Base-by-base conservation (phyloP, 1,140 invertebrate genomes). In the Hyles vespertilio region DNA sequence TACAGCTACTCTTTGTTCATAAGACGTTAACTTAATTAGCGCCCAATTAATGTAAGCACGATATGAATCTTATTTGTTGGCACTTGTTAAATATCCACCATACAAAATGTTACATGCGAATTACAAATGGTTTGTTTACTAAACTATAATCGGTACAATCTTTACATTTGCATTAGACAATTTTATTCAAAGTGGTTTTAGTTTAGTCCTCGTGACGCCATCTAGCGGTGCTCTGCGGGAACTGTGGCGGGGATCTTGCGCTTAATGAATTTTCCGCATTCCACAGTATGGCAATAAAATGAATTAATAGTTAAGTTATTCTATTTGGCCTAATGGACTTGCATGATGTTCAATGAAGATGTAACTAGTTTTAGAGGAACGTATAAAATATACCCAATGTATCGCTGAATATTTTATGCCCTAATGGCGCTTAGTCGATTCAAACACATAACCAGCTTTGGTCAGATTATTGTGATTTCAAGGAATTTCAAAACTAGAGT, bases 61-160 rank as follows among this genome's bases (percentile, higher is more conserved):
- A 78, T 79, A 81, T 67, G 43, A 61, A 78, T 81, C 78, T 77
- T 72, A 75, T 79, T 57, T 63, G 56, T 59, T 50, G 49, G 34
- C 53, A 54, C 22, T 32, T 34, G 50, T 60, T 65, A 47, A 65
- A 65, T 63, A 59, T 60, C 56, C 48, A 58, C 60, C 59, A 60
- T 64, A 64, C 54, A 59, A 64, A 64, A 8, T 46, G 53, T 53
- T 53, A 48, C 47, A 48, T 6, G 36, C 8, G 36, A 40, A 8
- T 40, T 40, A 40, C 36, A 40, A 40, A 40, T 40, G 36, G 1
- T 40, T 40, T 40, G 36, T 40, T 40, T 48, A 48, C 46, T n/a
- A 48, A 10, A 48, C n/a, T n/a, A n/a, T 48, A 10, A 48, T 40
- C 5, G 7, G n/a, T n/a, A 5, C 5, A 11, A 10, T 5, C 5